A percentile compares a stretch with the other conserved stretches of the same genome.
phyloP scores from a whole-genome alignment of 2,797 vertebrate species.

The Oryzias dopingdopingensis region DNA sequence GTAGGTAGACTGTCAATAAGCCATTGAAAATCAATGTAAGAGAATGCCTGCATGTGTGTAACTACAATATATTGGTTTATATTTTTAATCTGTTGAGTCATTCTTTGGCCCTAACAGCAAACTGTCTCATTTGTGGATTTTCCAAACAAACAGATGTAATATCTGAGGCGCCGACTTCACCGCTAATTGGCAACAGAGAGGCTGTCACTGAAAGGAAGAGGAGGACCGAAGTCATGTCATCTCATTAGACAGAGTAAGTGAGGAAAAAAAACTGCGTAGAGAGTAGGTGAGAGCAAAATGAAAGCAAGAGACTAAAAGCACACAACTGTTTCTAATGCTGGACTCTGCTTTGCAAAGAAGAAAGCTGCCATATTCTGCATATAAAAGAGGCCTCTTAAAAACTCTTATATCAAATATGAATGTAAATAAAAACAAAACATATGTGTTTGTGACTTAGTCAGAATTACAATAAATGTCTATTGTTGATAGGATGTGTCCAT shows the following conservation, averaged over 20 bases:
- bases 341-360: neutral
- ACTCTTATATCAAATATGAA: slow-evolving; percentile 2
- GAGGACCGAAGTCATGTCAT: slow-evolving; percentile 57
- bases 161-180: slow-evolving; percentile 53
- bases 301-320: neutral
- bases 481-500: too few species aligned
- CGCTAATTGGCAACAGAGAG: slow-evolving; percentile 72
- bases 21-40: too few species aligned
- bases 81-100: slow-evolving; percentile 36
- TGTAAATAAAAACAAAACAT: slow-evolving; percentile 22
- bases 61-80: neutral
- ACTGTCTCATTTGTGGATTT: slow-evolving; percentile 64
- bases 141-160: slow-evolving; percentile 68
- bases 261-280: slow-evolving; percentile 9
- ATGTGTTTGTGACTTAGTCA: neutral
- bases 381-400: slow-evolving; percentile 42
- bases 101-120: slow-evolving; percentile 49
- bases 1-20: too few species aligned
- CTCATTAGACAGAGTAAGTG: slow-evolving; percentile 52
- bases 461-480: too few species aligned
- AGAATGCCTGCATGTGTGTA: neutral
- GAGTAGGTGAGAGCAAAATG: slow-evolving; percentile 9
- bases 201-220: slow-evolving; percentile 53
- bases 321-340: neutral
- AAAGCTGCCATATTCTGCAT: slow-evolving; percentile 16